phyloP scores from a whole-genome alignment of 2,113 vertebrate species.

The Pampusana beccarii region DNA sequence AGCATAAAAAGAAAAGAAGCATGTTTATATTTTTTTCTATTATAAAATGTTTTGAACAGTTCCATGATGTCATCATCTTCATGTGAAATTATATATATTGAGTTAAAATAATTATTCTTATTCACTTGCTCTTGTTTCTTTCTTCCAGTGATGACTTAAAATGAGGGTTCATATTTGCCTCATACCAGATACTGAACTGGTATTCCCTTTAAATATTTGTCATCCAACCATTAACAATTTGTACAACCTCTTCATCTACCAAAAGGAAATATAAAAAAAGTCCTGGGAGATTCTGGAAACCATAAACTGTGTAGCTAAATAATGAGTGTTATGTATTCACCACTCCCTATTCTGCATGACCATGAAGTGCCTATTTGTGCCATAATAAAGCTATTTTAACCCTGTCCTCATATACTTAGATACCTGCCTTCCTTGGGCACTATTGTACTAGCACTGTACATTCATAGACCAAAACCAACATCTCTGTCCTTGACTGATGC shows the following conservation, averaged over 20 bases:
- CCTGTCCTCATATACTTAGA: neutral
- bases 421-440: neutral
- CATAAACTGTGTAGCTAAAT: neutral
- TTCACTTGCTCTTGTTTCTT: neutral
- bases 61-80: conserved; percentile 11
- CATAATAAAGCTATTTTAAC: neutral
- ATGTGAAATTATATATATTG: neutral
- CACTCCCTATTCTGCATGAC: neutral
- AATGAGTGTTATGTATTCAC: neutral
- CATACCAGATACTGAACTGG: neutral
- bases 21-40: conserved; percentile 30
- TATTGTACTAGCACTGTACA: neutral
- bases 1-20: conserved; percentile 19
- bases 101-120: conserved; percentile 45
- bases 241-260: neutral
- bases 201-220: neutral
- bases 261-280: neutral
- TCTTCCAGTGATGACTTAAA: conserved; percentile 18
- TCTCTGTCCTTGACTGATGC: neutral
- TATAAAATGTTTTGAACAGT: conserved; percentile 31
- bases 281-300: neutral
- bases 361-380: neutral
- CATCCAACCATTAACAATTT: neutral
- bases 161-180: neutral
- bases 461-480: neutral